A percentile compares a stretch with the other conserved stretches of the same genome.
Evolutionary conservation across 2,113 vertebrate species (phyloP).

Genomic region (Camelus bactrianus): DNA sequence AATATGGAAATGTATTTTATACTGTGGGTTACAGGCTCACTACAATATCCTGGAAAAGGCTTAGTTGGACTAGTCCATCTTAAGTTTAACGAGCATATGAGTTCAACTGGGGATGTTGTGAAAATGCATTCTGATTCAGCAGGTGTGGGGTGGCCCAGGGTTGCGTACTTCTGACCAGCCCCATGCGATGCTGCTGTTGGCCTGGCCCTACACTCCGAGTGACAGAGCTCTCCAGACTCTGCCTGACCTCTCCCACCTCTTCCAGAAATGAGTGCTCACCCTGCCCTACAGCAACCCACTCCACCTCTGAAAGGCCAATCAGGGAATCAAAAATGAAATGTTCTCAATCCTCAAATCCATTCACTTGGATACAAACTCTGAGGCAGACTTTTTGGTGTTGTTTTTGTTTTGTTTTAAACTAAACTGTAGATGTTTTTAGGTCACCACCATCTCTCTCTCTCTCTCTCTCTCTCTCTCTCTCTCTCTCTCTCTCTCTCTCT

Average conservation of each 20-base stretch:
- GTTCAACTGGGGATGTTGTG: background rate
- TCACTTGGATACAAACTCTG: background rate
- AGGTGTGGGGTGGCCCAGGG: background rate
- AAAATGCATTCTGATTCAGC: background rate
- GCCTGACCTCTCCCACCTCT: background rate
- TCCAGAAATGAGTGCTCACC: background rate
- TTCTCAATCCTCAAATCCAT: background rate
- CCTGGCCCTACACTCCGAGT: background rate
- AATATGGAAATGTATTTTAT: background rate
- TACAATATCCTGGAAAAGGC: background rate
- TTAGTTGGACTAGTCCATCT: background rate
- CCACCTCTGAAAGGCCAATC: background rate
- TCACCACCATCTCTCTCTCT: background rate
- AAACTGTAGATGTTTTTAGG: background rate
- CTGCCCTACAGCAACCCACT: background rate
- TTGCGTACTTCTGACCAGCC: background rate
- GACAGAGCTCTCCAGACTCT: background rate
- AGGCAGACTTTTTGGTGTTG: background rate
- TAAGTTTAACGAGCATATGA: background rate
- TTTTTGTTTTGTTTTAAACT: background rate
- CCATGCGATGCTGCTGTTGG: rapidly evolving
- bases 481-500: too few relatives aligned
- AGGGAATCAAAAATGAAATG: background rate
- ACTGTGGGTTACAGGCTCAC: background rate
- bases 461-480: too few relatives aligned